Evolutionary conservation across 2,888 invertebrate species (phyloP).

Genomic region (Smittia sp.): DNA sequence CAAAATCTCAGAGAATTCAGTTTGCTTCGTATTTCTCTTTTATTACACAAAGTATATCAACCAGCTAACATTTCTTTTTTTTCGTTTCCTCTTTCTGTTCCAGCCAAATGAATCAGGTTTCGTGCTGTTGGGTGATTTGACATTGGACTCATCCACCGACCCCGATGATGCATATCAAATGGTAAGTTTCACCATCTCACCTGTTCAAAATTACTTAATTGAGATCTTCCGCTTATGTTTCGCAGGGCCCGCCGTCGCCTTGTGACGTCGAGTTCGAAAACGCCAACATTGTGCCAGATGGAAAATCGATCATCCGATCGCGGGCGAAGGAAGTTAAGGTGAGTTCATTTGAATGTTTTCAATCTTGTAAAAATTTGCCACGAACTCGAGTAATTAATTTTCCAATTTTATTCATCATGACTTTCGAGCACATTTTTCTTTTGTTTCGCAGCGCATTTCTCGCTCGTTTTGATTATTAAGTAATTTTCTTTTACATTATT

Average conservation of each 20-base stretch:
- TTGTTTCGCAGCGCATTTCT: neutral
- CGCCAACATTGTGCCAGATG: conserved; percentile 87
- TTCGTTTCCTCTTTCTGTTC: conserved; percentile 44
- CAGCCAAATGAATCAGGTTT: conserved; percentile 64
- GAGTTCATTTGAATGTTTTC: conserved; percentile 15
- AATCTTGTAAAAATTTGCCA: neutral
- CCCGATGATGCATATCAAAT: conserved; percentile 61
- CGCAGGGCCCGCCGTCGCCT: conserved; percentile 67
- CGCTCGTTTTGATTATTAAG: conserved; percentile 16
- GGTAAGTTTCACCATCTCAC: conserved; percentile 43
- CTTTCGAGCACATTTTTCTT: neutral
- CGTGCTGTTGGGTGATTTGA: conserved; percentile 60
- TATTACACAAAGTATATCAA: no score
- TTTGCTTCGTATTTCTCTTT: no score
- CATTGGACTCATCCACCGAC: conserved; percentile 60
- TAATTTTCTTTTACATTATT: neutral
- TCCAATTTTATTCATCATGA: neutral
- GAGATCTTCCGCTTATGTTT: conserved; percentile 43
- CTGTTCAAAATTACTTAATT: conserved; percentile 30
- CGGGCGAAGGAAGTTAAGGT: conserved; percentile 54
- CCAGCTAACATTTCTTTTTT: neutral
- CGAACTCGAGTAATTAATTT: neutral
- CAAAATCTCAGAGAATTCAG: no score
- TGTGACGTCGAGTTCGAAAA: conserved; percentile 81
- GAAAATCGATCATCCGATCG: conserved; percentile 75